Base-by-base conservation (phyloP, 2,888 invertebrate genomes). In the Chirona hameri region DNA sequence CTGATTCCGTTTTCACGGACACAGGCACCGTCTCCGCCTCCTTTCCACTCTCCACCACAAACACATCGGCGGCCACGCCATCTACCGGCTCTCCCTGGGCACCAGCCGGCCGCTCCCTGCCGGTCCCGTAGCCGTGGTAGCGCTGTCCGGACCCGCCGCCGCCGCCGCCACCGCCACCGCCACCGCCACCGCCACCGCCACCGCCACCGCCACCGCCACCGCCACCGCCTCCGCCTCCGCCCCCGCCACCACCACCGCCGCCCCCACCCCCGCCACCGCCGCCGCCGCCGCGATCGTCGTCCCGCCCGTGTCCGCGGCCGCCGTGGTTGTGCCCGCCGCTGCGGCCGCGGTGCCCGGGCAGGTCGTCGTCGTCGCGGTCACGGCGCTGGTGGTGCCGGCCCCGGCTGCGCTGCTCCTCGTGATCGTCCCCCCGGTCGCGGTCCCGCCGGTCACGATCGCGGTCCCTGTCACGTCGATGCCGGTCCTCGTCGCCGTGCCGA, bases 311-410 rank as follows among this genome's bases (percentile, higher is more conserved):
- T 39, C 39, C 39, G 39, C 39, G 3, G n/a, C 65, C n/a, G 65
- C 65, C 65, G 24, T n/a, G 24, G 65, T n/a, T 10, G 69, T 29
- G 29, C 27, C 69, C 69, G 29, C 29, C 27, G 69, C 69, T 29
- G 46, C 76, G 76, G 46, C 76, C 76, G 29, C 69, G 76, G 39
- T 46, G 76, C 3, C 46, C 46, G 39, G 39, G 24, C 15, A 10
- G 10, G 24, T 31, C 76, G 46, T 76, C 76, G 46, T 76, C 76
- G 76, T 76, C 76, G 46, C 76, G 76, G 46, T 76, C 76, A 1
- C 76, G 76, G 39, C 76, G 39, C 76, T 76, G 76, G 76, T 76
- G 46, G 76, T 76, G 76, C 39, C 76, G 76, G 12, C 76, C 46
- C 39, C 76, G 76, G 9, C 39, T 39, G 24, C 76, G 76, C 46